Base-by-base conservation (phyloP, 2,113 vertebrate species). In the Siniperca knerii region DNA sequence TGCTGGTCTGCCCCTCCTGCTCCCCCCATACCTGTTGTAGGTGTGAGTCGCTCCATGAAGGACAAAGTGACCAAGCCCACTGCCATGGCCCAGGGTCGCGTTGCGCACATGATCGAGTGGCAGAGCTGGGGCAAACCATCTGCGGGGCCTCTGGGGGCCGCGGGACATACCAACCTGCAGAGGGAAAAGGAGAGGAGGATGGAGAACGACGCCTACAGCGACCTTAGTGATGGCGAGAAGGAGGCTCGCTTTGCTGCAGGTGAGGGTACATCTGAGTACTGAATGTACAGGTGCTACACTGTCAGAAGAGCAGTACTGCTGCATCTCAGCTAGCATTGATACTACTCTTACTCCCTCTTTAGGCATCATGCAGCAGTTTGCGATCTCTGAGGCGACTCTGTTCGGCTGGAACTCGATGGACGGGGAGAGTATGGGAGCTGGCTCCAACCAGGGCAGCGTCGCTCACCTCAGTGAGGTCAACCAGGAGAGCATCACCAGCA, bases 81-180 rank as follows among this genome's bases (percentile, higher is more conserved):
- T 0, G 98, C 98, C 61, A 98, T 99, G 97, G 98, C 98, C 0
- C 97, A 97, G 89, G 98, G 98, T 70, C 97, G 97, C 0, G 98
- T 99, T 23, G 98, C 98, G 6, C 98, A 99, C 94, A 99, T 99
- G 98, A 98, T 99, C 9, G 98, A 99, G 81, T 99, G 98, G 98
- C 98, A 99, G 94, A 98, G 98, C 85, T 99, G 98, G 98, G 97
- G 97, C 75, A 97, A 96, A 77, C 95, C 96, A 0, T 92, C 95
- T 0, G 94, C 93, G 0, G 96, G 95, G 64, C 94, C 95, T 0
- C 33, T 64, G 40, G 94, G 95, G 66, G 73, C 80, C 20, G 90
- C 91, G 2, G 95, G 95, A 40, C 95, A 94, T 6, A 94, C 93
- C 90, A 97, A 97, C 78, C 96, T 98, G 55, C 96, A 96, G 87